Evolutionary conservation across 2,113 vertebrate genomes (phyloP).

Genomic region (Macquaria australasica): DNA sequence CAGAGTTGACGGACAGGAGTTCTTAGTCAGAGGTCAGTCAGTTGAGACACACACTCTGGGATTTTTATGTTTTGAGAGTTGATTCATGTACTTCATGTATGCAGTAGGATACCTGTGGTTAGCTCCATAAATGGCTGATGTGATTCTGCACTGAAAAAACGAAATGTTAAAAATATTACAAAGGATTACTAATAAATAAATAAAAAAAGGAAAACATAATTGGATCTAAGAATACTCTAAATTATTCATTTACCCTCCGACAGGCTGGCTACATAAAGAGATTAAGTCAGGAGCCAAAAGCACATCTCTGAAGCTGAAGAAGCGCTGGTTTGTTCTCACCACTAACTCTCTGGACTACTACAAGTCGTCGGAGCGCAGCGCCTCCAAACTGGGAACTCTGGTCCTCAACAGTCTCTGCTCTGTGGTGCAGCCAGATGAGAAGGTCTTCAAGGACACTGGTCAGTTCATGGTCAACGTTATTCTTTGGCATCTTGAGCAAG

Average conservation of each 20-base stretch:
- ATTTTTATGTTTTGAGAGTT: neutral
- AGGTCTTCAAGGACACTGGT: constrained; percentile 93
- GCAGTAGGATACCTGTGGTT: neutral
- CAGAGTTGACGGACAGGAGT: constrained; percentile 91
- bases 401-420: constrained; percentile 95
- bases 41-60: neutral
- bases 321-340: constrained; percentile 95
- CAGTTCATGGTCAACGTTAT: constrained; percentile 38
- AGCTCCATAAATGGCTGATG: neutral
- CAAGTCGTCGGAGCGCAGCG: constrained; percentile 89
- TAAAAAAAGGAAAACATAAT: neutral
- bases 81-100: neutral
- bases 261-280: constrained; percentile 95
- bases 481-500: neutral
- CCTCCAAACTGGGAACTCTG: constrained; percentile 91
- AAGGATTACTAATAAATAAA: neutral
- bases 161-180: neutral
- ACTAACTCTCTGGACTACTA: constrained; percentile 92
- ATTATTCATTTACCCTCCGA: neutral
- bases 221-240: neutral
- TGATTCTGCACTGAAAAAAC: too few species aligned
- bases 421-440: constrained; percentile 91
- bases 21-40: constrained; percentile 90
- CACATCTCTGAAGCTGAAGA: constrained; percentile 93
- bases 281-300: constrained; percentile 90